Evolutionary conservation across 2,888 invertebrate genomes (phyloP).

Genomic region (Oligia strigilis): DNA sequence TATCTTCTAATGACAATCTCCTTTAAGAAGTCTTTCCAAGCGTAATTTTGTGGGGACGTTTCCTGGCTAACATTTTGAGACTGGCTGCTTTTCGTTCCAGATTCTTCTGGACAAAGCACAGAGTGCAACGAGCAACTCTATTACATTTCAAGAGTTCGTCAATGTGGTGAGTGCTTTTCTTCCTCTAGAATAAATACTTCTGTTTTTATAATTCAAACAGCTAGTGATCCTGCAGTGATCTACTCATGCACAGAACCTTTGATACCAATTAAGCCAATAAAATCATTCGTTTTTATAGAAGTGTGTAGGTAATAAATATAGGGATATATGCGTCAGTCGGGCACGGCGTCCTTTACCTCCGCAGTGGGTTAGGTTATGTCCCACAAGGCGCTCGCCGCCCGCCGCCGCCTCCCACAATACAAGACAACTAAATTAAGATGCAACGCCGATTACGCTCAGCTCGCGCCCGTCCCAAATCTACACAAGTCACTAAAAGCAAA

Average conservation of each 20-base stretch:
- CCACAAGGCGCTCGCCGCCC: conserved; percentile 73
- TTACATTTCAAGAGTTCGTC: conserved; percentile 98
- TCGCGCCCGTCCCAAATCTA: conserved; percentile 74
- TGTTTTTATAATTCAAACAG: conserved; percentile 1
- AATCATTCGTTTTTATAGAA: conserved; percentile 71
- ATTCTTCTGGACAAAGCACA: conserved; percentile 93
- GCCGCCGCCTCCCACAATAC: conserved; percentile 82
- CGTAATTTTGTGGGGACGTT: neutral
- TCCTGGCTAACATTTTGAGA: neutral
- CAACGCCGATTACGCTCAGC: conserved; percentile 86
- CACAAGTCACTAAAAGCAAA: conserved; percentile 74
- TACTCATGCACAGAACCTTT: conserved; percentile 38
- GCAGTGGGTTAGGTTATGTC: conserved; percentile 81
- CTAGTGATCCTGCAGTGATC: conserved; percentile 30
- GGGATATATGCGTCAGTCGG: conserved; percentile 74
- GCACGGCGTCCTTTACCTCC: conserved; percentile 75
- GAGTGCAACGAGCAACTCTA: conserved; percentile 93
- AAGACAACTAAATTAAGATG: conserved; percentile 90
- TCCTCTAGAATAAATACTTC: neutral
- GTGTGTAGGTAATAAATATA: conserved; percentile 75
- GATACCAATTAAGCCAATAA: conserved; percentile 76
- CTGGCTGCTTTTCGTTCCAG: conserved; percentile 70
- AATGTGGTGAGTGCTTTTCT: conserved; percentile 94
- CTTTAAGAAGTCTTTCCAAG: neutral
- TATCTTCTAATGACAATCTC: neutral